Base-by-base conservation (phyloP, 2,797 vertebrate species). In the Selene dorsalis region DNA sequence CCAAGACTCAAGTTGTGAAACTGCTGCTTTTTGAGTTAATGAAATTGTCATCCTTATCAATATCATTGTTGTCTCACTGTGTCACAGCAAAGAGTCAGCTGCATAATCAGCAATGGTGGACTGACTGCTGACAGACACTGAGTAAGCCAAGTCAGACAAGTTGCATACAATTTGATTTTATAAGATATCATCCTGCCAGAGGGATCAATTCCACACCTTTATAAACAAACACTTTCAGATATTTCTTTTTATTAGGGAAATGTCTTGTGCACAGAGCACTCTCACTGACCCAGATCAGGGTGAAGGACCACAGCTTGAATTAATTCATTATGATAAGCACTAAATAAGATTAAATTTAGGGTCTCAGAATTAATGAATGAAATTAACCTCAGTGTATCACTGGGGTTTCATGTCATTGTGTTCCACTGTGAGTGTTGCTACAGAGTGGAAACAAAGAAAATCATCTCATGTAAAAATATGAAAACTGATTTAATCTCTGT, bases 81-180 rank as follows among this genome's bases (percentile, higher is more conserved):
- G 30, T 12, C 13, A 41, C 1, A 4, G 39, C 24, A 30, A 26
- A 20, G 32, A 69, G 64, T 22, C 20, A 30, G 48, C 18, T 11
- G 2, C 78, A 52, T 47, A 52, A 62, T 63, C 61, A 45, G 35
- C 50, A 16, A 10, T 39, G 48, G 62, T 10, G 14, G n/a, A 17
- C 16, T 39, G 30, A 55, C 16, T 38, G 58, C 24, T 39, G n/a
- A 39, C 18, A 61, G 47, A 6, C 32, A 52, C 67, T 56, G 62
- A 30, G 62, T 20, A 52, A 57, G 20, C 7, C 30, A 30, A 30
- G 30, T 5, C 30, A 30, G 30, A 5, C n/a, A 28, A 69, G 4
- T 11, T 28, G 30, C 63, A 60, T 39, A 55, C 35, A 55, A 62
- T 76, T 24, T 59, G 75, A 6, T 66, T 72, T 16, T 57, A n/a